Percentiles rank a stretch among this genome's conserved stretches.
These are phyloP conservation scores for Stenopsyche tienmushanensis DNA, from an alignment of 1,140 invertebrate species.

Conservation along the genomic window DNA sequence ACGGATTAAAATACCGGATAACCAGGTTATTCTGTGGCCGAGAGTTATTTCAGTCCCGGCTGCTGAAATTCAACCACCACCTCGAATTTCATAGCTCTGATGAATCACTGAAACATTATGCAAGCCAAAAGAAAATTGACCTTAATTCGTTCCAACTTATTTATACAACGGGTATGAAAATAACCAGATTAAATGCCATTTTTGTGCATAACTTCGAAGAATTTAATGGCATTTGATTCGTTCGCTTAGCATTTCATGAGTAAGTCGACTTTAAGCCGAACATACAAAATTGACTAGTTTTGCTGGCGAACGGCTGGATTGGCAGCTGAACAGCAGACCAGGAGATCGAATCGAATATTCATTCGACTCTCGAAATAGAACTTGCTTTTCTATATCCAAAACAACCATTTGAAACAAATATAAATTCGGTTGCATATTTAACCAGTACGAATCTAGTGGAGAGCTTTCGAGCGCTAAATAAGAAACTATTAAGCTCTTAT, in stretches of 20 bases:
- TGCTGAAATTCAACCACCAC: not conserved
- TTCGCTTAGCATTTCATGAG: no score
- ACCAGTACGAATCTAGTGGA: no score
- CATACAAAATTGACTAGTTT: no score
- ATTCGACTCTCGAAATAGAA: not conserved
- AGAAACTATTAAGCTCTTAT: conserved; percentile 8
- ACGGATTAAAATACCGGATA: conserved; percentile 25
- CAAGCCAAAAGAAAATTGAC: not conserved
- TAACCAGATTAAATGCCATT: no score
- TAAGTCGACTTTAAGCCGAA: no score
- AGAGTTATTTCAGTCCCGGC: conserved; percentile 16
- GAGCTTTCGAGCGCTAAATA: conserved; percentile 14
- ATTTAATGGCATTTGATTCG: no score
- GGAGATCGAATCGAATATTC: not conserved
- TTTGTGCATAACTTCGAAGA: no score
- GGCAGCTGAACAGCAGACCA: not conserved
- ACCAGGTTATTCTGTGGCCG: not conserved
- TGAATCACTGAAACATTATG: not conserved
- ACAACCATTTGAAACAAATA: no score
- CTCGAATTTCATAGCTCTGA: conserved; percentile 4
- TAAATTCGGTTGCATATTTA: no score
- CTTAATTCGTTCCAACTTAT: not conserved
- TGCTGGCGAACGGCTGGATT: not conserved
- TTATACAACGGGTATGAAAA: no score
- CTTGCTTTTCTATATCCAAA: no score